phyloP scores from a whole-genome alignment of 2,797 vertebrate species.

The Phoebastria nigripes region DNA sequence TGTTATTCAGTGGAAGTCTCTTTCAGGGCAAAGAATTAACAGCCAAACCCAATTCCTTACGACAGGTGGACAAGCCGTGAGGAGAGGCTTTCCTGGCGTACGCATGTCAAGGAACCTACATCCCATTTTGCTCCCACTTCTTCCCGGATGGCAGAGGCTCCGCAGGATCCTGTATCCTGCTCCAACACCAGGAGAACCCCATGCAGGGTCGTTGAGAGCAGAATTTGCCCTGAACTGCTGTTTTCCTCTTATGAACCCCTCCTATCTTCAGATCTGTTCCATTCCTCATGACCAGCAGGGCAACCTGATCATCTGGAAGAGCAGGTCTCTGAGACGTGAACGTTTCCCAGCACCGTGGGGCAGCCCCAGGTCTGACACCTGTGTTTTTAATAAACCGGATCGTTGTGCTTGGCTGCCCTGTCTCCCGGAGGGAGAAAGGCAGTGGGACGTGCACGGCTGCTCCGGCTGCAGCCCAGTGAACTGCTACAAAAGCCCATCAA shows the following conservation, averaged over 20 bases:
- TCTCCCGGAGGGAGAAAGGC: neutral
- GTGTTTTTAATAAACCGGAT: neutral
- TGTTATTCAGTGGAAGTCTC: neutral
- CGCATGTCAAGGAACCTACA: neutral
- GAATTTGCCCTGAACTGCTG: neutral
- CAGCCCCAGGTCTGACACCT: neutral
- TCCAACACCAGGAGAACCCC: neutral
- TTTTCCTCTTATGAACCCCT: neutral
- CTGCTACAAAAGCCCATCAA: neutral
- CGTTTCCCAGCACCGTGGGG: neutral
- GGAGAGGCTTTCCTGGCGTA: neutral
- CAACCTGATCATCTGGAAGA: neutral
- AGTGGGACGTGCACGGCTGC: neutral
- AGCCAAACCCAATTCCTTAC: neutral
- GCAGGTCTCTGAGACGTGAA: neutral
- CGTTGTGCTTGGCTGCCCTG: neutral
- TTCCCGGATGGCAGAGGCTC: neutral
- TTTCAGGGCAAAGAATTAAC: neutral
- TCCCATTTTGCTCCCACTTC: neutral
- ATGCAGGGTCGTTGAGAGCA: neutral
- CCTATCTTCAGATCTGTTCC: neutral
- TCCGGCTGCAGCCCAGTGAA: neutral
- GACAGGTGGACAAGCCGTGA: accelerated
- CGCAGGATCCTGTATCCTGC: neutral
- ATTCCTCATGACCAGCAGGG: neutral